Conservation (phyloP, 2,113 vertebrate genomes). For the Mobula birostris region DNA sequence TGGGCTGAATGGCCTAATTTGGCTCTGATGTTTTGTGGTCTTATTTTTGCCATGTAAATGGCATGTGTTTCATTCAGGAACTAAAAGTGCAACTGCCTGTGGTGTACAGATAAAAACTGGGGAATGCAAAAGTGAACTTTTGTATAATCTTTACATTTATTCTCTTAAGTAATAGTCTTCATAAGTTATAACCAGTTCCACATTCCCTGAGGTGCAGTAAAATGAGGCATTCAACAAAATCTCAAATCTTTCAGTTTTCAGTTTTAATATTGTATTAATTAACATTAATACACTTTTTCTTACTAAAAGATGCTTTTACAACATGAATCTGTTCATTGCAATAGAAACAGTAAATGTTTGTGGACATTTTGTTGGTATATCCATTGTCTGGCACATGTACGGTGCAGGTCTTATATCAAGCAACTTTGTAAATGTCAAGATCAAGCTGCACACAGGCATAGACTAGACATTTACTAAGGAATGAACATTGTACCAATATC, state of each 20-base stretch:
- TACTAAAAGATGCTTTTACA: neutral
- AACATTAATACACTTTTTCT: neutral
- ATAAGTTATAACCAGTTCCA: neutral
- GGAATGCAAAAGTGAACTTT: neutral
- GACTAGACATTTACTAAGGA: too few relatives aligned
- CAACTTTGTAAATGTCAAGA: too few relatives aligned
- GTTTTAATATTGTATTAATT: slow-evolving; percentile 2
- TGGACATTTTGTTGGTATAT: too few relatives aligned
- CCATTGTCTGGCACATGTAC: too few relatives aligned
- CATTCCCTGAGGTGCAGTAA: neutral
- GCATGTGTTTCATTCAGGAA: too few relatives aligned
- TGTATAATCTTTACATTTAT: neutral
- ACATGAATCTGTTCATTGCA: neutral
- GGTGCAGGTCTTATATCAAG: too few relatives aligned
- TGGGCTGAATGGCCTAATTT: too few relatives aligned
- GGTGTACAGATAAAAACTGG: neutral
- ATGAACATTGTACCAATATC: too few relatives aligned
- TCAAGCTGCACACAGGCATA: too few relatives aligned
- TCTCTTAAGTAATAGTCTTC: neutral
- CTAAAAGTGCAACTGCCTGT: neutral
- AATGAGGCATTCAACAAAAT: neutral
- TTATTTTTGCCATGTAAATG: too few relatives aligned
- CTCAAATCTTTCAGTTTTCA: neutral
- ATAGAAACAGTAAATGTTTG: neutral
- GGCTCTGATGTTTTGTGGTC: too few relatives aligned